Evolutionary conservation across 2,797 vertebrate genomes (phyloP), one percentile per base, ranked within the genome.

Genomic region (Characodon lateralis): DNA sequence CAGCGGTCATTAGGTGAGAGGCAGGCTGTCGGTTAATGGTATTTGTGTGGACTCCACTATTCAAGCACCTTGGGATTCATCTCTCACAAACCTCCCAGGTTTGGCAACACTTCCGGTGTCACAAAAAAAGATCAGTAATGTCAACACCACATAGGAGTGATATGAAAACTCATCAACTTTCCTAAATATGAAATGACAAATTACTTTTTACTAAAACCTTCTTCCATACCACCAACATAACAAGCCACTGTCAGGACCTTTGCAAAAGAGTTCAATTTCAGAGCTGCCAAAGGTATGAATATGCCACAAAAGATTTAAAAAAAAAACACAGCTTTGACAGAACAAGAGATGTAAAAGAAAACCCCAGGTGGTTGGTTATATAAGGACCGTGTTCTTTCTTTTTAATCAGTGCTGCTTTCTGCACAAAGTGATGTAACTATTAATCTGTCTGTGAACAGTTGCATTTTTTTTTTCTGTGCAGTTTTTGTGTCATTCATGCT

Each of bases 271-370:
- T 66, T 41, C 31, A 35, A 39, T 65, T 20, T 65, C 43, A 66
- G 0, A 55, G 18, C 70, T 80, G 72, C 51, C 68, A 56, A 73
- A 69, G 1, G 22, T 65, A 48, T 70, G 69, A 78, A 76, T 71
- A 73, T 81, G 79, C 51, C 35, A 6, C 48, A 41, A 14, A 66
- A 35, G 61, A 16, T 31, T 31, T 1, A 39, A 2, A 50, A 72
- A 83, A 70, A 16, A 79, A 9, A 28, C 46, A 28, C 5, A 22
- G 43, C 50, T 20, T 22, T 41, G 72, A 74, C 43, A 41, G 22
- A 80, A 69, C 50, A 81, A 72, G 1, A 24, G 55, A 43, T 18
- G 41, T n/a, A 65, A 53, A 63, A 76, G n/a, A 41, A 56, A 20
- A 35, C 26, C 16, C 73, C 53, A 63, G 73, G 69, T 28, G 61